phyloP scores from a whole-genome alignment of 2,113 vertebrate species.

The Pachyramphus minor region DNA sequence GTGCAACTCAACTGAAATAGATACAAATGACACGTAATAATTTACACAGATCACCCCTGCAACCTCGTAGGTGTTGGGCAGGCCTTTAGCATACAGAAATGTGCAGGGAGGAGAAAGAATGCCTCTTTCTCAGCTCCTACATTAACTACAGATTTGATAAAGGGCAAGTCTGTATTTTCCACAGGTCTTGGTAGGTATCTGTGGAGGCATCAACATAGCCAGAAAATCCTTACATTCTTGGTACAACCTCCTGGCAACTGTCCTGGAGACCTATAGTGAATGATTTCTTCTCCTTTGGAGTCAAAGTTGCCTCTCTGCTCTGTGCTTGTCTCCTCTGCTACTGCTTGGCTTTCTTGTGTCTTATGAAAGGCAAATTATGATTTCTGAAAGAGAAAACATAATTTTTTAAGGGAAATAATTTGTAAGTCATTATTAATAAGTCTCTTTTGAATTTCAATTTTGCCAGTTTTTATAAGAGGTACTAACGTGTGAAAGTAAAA shows the following conservation, averaged over 20 bases:
- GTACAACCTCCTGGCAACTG: neutral
- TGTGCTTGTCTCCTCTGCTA: neutral
- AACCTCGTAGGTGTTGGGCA: neutral
- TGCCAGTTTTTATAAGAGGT: neutral
- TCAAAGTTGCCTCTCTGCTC: neutral
- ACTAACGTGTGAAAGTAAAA: neutral
- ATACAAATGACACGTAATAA: neutral
- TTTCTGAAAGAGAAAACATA: neutral
- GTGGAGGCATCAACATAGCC: neutral
- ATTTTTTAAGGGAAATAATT: neutral
- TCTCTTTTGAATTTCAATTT: neutral
- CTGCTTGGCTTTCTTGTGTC: neutral
- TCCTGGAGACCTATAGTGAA: neutral
- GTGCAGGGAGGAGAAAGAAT: neutral
- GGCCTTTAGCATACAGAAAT: neutral
- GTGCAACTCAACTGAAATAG: neutral
- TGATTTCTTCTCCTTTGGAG: neutral
- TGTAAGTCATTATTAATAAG: neutral
- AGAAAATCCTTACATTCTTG: neutral
- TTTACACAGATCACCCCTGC: neutral
- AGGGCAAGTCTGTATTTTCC: neutral
- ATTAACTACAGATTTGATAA: neutral
- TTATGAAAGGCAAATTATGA: neutral
- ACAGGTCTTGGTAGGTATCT: neutral
- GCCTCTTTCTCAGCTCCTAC: neutral